phyloP scores from a whole-genome alignment of 2,888 invertebrate genomes.

The Pseudoips prasinana region DNA sequence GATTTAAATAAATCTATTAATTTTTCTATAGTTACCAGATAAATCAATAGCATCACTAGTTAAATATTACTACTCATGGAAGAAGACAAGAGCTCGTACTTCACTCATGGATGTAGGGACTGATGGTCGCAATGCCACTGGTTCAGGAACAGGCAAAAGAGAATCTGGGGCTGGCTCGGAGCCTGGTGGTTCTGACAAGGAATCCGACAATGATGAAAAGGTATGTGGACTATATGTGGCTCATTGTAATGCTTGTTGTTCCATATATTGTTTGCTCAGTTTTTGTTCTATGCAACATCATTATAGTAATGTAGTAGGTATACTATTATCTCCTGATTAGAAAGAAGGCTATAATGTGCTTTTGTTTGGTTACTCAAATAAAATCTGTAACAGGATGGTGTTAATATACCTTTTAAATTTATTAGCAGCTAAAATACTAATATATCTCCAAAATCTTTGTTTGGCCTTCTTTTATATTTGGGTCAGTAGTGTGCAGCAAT shows the following conservation, averaged over 20 bases:
- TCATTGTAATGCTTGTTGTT: slow-evolving; percentile 28
- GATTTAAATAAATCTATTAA: no score
- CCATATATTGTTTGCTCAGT: slow-evolving; percentile 40
- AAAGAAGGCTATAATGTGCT: no score
- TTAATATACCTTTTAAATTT: no score
- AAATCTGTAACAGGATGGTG: no score
- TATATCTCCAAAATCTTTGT: no score
- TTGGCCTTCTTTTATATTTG: not conserved
- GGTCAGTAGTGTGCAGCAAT: not conserved
- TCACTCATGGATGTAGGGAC: slow-evolving; percentile 95
- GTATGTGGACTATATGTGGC: slow-evolving; percentile 76
- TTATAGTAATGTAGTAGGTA: slow-evolving; percentile 26
- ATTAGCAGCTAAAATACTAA: no score
- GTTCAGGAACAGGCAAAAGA: slow-evolving; percentile 82
- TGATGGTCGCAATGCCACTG: slow-evolving; percentile 87
- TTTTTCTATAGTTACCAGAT: slow-evolving; percentile 91
- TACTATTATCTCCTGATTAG: no score
- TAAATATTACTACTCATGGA: slow-evolving; percentile 99
- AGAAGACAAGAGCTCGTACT: slow-evolving; percentile 95
- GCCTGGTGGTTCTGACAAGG: slow-evolving; percentile 91
- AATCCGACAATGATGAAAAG: slow-evolving; percentile 95
- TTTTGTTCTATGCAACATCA: slow-evolving; percentile 31
- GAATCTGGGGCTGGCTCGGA: slow-evolving; percentile 91
- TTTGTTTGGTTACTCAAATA: no score
- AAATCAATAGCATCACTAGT: slow-evolving; percentile 98